phyloP scores from a whole-genome alignment of 2,888 invertebrate species.

The Clivina fossor region DNA sequence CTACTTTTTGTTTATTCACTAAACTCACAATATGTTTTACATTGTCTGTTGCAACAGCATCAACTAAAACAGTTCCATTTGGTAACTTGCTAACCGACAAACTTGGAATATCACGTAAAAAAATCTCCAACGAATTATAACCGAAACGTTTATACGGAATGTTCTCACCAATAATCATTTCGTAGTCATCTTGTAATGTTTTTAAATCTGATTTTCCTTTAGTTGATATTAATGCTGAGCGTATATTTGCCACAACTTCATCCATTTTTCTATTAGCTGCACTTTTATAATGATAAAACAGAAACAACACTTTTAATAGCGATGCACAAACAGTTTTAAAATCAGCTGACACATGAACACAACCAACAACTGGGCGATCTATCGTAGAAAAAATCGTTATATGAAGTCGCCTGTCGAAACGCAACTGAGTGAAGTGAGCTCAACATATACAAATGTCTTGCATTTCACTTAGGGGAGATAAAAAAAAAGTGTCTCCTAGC shows the following conservation, averaged over 20 bases:
- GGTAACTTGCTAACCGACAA: constrained; percentile 57
- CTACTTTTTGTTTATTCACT: constrained; percentile 49
- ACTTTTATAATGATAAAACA: no score
- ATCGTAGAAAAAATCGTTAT: no score
- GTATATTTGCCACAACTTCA: constrained; percentile 42
- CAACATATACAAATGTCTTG: no score
- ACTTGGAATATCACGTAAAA: constrained; percentile 61
- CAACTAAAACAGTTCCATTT: constrained; percentile 60
- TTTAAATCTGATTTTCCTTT: constrained; percentile 44
- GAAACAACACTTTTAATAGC: no score
- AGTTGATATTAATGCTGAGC: constrained; percentile 45
- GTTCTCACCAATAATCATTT: constrained; percentile 59
- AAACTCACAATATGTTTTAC: constrained; percentile 61
- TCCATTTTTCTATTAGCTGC: no score
- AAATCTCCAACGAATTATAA: constrained; percentile 60
- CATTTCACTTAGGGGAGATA: no score
- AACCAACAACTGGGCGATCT: no score
- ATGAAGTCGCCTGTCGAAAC: no score
- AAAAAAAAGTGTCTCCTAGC: no score
- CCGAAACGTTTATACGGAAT: constrained; percentile 66
- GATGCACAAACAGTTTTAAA: no score
- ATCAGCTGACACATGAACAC: no score
- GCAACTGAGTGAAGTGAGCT: no score
- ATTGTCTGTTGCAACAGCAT: constrained; percentile 61
- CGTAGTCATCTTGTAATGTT: constrained; percentile 45